Evolutionary conservation across 1,140 invertebrate species (phyloP), one percentile per base, ranked within the genome.

Genomic region (Drosophila tropicalis): DNA sequence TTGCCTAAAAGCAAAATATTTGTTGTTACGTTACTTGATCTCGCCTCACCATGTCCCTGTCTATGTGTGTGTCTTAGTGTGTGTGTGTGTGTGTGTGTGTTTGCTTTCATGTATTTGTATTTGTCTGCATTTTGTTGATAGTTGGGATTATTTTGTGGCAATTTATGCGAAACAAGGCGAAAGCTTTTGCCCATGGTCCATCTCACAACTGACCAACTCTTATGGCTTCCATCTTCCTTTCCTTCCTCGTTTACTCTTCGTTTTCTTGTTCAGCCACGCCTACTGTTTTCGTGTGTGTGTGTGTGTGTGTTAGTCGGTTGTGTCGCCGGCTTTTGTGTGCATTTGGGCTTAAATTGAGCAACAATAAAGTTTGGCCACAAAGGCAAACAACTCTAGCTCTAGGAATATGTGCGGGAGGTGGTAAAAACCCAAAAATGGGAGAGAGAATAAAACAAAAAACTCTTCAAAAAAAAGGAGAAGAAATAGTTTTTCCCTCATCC

Each of bases 121-220:
- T 76, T 89, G 77, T 87, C 73, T 83, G 77, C 77, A 83, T 78
- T 87, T 78, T 83, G 85, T 90, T 90, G 81, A 90, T 84, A 79
- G 81, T 90, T 90, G 75, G 81, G 81, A 90, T 89, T 90, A 90
- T 90, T 90, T 90, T 90, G 81, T 74, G 81, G 79, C 71, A 80
- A 90, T 90, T 90, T 90, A 85, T 90, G 75, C 72, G 72, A 73
- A 79, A 76, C 81, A 84, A 81, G 77, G 66, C 72, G 58, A 54
- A 66, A 54, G 66, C 68, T 72, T 72, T 58, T 51, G 47, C 56
- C 62, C 68, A 67, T 63, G 55, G 40, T 56, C 34, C 19, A 58
- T 58, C 56, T 36, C 32, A 15, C 5, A 36, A 36, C 29, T 32
- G 54, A 56, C 22, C 10, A n/a, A 10, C 5, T 22, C n/a, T 32